A percentile compares a stretch with the other conserved stretches of the same genome.
Evolutionary conservation across 2,888 invertebrate species (phyloP).

Genomic region (Holacanthella duospinosa): DNA sequence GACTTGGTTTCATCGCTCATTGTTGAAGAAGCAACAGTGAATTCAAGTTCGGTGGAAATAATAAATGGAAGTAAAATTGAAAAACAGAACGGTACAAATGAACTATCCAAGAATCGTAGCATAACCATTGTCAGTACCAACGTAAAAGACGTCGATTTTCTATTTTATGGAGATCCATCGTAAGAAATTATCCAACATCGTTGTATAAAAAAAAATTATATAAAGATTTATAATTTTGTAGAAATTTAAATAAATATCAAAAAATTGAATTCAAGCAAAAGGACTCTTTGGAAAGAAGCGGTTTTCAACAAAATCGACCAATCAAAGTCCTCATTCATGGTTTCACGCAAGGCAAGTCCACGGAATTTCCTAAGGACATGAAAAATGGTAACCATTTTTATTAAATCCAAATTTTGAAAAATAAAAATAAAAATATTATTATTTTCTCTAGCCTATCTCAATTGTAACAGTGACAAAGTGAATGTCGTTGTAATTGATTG

Average conservation of each 20-base stretch:
- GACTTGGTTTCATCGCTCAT: no score
- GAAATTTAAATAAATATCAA: background rate
- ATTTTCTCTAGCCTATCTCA: background rate
- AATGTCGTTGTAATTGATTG: background rate
- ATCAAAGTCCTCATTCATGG: slow-evolving; percentile 26
- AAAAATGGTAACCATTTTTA: slow-evolving; percentile 20
- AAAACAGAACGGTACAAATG: no score
- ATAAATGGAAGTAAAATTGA: no score
- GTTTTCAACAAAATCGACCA: no score
- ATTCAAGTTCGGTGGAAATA: no score
- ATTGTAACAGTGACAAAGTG: background rate
- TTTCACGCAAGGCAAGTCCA: slow-evolving; percentile 26
- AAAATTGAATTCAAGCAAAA: background rate
- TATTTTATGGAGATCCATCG: background rate
- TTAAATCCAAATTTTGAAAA: background rate
- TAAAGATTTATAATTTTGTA: background rate
- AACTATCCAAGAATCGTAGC: no score
- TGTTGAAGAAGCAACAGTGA: no score
- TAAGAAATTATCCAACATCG: background rate
- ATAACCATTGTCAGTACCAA: background rate
- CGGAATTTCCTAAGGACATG: slow-evolving; percentile 23
- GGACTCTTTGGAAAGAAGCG: background rate
- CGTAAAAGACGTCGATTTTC: background rate
- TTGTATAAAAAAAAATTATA: background rate
- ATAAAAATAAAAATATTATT: background rate